Evolutionary conservation across 2,888 invertebrate genomes (phyloP).

Genomic region (Microctonus aethiopoides): DNA sequence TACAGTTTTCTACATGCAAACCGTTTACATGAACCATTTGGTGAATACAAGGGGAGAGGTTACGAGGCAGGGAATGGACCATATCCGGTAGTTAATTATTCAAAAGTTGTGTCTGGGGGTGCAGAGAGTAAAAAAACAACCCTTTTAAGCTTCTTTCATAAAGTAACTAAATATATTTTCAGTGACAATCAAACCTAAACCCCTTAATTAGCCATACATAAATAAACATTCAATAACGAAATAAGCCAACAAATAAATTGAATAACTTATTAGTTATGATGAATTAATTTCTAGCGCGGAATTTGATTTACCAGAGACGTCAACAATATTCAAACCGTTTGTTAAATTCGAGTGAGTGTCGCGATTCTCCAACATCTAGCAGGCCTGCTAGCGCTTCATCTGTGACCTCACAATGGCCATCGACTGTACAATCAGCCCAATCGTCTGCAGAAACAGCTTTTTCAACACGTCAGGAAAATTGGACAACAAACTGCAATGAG

Average conservation of each 20-base stretch:
- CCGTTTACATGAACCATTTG: constrained; percentile 10
- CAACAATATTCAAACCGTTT: constrained; percentile 44
- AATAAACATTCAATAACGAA: constrained; percentile 4
- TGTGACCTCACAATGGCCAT: constrained; percentile 51
- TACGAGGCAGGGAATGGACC: constrained; percentile 17
- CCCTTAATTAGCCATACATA: neutral
- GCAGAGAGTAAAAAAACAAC: constrained; percentile 39
- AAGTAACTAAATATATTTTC: constrained; percentile 14
- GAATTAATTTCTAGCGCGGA: constrained; percentile 38
- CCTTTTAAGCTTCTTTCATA: constrained; percentile 49
- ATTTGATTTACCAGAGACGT: constrained; percentile 49
- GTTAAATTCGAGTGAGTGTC: constrained; percentile 44
- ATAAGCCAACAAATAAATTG: neutral
- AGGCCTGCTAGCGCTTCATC: constrained; percentile 57
- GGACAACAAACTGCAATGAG: constrained; percentile 42
- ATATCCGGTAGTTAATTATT: constrained; percentile 35
- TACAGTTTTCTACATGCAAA: neutral
- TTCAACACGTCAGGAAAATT: constrained; percentile 50
- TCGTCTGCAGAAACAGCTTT: constrained; percentile 42
- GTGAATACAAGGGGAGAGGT: neutral
- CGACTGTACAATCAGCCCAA: constrained; percentile 39
- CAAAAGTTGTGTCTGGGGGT: constrained; percentile 27
- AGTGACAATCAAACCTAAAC: neutral
- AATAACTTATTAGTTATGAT: constrained; percentile 12
- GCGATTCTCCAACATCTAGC: constrained; percentile 53